phyloP scores from a whole-genome alignment of 1,140 invertebrate genomes.

The Cotesia chilonis region DNA sequence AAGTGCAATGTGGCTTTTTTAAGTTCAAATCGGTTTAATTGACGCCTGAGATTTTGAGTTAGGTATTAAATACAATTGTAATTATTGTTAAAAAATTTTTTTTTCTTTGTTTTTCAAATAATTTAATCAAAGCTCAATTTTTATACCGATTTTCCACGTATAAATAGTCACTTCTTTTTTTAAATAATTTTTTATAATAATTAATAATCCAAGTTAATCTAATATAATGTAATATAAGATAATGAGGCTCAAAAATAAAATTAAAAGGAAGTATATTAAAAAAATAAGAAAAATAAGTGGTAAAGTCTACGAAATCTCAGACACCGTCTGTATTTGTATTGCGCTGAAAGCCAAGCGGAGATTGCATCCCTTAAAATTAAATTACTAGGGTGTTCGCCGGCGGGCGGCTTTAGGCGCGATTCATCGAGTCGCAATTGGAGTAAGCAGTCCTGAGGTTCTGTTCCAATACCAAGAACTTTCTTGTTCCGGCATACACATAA shows the following conservation, averaged over 20 bases:
- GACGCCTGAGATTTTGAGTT: too few species aligned
- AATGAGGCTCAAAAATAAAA: background rate
- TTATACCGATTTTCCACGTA: too few species aligned
- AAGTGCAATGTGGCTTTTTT: too few species aligned
- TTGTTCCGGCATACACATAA: background rate
- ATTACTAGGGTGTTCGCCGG: slow-evolving; percentile 22
- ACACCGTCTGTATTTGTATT: slow-evolving; percentile 26
- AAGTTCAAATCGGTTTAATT: too few species aligned
- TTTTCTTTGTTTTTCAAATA: too few species aligned
- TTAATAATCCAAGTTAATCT: too few species aligned
- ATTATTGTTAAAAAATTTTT: too few species aligned
- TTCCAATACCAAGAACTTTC: background rate
- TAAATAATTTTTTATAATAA: too few species aligned
- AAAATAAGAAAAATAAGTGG: slow-evolving; percentile 4
- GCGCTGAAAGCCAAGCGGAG: slow-evolving; percentile 9
- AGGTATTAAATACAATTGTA: too few species aligned
- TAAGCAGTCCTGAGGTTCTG: background rate
- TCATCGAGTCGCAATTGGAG: slow-evolving; percentile 22
- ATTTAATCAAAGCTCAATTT: too few species aligned
- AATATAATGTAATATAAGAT: too few species aligned
- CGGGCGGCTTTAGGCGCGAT: slow-evolving; percentile 22
- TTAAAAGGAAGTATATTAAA: background rate
- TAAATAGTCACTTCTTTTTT: too few species aligned
- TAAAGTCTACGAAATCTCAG: slow-evolving; percentile 20
- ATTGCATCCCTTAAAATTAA: slow-evolving; percentile 34